phyloP scores from a whole-genome alignment of 1,140 invertebrate genomes.

The Schlechtendalia chinensis region DNA sequence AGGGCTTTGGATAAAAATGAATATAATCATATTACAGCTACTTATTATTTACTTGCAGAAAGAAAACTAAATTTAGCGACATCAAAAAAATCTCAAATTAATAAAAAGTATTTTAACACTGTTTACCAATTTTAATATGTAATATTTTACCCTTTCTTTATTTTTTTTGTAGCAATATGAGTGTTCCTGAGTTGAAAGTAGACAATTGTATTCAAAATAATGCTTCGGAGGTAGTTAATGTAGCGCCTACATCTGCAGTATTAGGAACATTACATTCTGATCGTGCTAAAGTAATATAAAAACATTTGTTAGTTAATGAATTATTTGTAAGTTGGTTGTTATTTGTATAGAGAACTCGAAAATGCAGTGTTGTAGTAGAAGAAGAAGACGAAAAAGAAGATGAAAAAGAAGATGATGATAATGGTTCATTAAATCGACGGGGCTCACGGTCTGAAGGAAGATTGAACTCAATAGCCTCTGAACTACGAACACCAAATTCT shows the following conservation, averaged over 20 bases:
- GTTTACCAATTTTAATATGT: background rate
- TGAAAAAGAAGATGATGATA: conserved; percentile 57
- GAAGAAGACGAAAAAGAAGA: conserved; percentile 78
- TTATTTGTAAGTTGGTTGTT: conserved; percentile 12
- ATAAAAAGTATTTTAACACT: conserved; percentile 16
- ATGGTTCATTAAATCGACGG: conserved; percentile 53
- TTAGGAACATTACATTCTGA: conserved; percentile 32
- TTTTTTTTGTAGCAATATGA: conserved; percentile 11
- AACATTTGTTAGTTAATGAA: background rate
- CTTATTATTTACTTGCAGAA: conserved; percentile 95
- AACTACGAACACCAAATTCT: conserved; percentile 54
- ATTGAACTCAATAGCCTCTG: conserved; percentile 53
- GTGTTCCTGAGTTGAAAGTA: conserved; percentile 31
- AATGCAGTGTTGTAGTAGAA: conserved; percentile 85
- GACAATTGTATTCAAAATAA: conserved; percentile 20
- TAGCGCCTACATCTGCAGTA: conserved; percentile 15
- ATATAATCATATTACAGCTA: conserved; percentile 98
- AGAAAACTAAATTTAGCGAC: conserved; percentile 75
- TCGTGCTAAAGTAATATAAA: conserved; percentile 30
- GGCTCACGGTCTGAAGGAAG: conserved; percentile 56
- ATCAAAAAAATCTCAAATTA: conserved; percentile 61
- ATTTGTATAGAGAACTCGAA: conserved; percentile 63
- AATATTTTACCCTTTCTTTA: background rate
- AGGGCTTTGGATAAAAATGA: conserved; percentile 92
- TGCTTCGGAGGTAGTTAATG: background rate